Evolutionary conservation across 2,797 vertebrate species (phyloP).

Genomic region (Fistularia tabacaria): DNA sequence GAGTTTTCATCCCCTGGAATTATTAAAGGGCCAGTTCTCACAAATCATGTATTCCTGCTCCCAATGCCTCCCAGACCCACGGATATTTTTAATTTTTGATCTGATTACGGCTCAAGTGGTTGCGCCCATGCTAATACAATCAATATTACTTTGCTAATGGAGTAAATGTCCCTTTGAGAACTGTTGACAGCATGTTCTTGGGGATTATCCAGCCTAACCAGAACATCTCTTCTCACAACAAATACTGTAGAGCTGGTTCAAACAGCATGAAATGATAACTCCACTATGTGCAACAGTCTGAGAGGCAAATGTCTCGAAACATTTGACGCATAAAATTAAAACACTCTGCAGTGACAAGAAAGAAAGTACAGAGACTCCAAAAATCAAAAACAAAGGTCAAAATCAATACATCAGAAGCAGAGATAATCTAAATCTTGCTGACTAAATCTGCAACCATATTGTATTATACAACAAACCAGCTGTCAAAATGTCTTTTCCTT

Average conservation of each 20-base stretch:
- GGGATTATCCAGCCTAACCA: neutral
- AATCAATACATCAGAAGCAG: neutral
- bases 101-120: neutral
- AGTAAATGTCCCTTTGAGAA: neutral
- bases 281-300: conserved; percentile 1
- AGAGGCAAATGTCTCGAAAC: neutral
- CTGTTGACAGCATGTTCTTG: conserved; percentile 6
- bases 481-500: too few species aligned
- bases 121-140: neutral
- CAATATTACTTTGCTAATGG: conserved; percentile 2
- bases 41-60: conserved; percentile 1
- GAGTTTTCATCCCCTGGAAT: conserved; percentile 8
- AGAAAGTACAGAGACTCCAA: too few species aligned
- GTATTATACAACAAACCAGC: too few species aligned
- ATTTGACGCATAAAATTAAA: neutral
- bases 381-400: too few species aligned
- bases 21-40: neutral
- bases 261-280: conserved; percentile 2
- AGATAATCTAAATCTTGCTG: neutral
- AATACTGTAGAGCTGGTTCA: neutral
- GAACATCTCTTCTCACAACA: neutral
- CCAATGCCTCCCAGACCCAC: neutral
- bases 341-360: neutral
- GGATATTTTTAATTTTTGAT: conserved; percentile 5
- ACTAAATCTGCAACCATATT: too few species aligned